Evolutionary conservation across 2,888 invertebrate species (phyloP).

Genomic region (Eupithecia subfuscata): DNA sequence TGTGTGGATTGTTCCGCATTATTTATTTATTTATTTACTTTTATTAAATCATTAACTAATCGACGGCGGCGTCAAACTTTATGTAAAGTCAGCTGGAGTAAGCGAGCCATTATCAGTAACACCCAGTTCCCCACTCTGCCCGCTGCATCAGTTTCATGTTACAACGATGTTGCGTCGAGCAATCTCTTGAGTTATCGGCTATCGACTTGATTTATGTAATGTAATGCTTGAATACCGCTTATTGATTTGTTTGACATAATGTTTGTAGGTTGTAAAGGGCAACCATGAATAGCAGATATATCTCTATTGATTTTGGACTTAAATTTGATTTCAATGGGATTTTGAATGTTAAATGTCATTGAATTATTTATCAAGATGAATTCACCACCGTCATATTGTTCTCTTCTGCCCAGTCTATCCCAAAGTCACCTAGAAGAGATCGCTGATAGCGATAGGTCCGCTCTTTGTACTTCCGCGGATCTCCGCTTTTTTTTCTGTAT

Average conservation of each 20-base stretch:
- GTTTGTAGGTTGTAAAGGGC: constrained; percentile 19
- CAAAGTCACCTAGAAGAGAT: too few relatives aligned
- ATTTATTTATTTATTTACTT: too few relatives aligned
- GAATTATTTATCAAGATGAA: neutral
- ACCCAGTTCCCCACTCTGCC: constrained; percentile 11
- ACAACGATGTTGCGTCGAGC: constrained; percentile 40
- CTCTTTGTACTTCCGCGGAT: too few relatives aligned
- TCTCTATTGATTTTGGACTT: neutral
- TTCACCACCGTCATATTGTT: too few relatives aligned
- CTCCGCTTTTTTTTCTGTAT: too few relatives aligned
- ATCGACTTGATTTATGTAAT: constrained; percentile 39
- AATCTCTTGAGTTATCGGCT: constrained; percentile 41
- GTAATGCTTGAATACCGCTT: constrained; percentile 25
- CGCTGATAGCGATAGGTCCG: too few relatives aligned
- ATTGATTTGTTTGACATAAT: constrained; percentile 42
- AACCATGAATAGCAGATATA: neutral
- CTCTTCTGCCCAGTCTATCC: too few relatives aligned
- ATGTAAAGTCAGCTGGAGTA: neutral
- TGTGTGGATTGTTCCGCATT: too few relatives aligned
- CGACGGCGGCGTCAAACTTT: neutral
- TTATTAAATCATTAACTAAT: neutral
- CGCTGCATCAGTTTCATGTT: constrained; percentile 37
- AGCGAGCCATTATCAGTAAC: neutral
- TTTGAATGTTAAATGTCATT: constrained; percentile 1
- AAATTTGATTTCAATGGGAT: neutral